Percentiles rank a stretch among this genome's conserved stretches.
These are phyloP conservation scores for Xestobium rufovillosum DNA, from an alignment of 2,888 invertebrate species.

Conservation along the genomic window DNA sequence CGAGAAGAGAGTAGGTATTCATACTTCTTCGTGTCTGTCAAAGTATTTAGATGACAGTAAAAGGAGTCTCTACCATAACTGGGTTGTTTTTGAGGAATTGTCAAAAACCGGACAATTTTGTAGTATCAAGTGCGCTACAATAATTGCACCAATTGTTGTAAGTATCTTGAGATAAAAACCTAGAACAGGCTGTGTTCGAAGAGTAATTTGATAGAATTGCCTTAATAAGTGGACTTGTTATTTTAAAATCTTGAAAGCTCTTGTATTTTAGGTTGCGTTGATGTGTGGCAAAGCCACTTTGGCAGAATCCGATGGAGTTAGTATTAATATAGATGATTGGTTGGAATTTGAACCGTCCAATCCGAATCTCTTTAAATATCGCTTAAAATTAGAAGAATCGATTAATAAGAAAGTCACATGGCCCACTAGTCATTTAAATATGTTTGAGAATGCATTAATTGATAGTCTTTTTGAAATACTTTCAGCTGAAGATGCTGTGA, in stretches of 20 bases:
- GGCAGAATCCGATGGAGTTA: conserved; percentile 22
- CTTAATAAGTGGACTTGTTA: no score
- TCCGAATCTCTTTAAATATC: conserved; percentile 21
- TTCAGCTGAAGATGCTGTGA: conserved; percentile 62
- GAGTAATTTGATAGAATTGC: conserved; percentile 1
- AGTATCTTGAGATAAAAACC: no score
- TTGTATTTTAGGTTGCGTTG: no score
- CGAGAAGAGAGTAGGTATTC: conserved; percentile 54
- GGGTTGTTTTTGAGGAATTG: conserved; percentile 85
- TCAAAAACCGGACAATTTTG: conserved; percentile 61
- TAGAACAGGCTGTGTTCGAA: no score
- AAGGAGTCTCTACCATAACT: conserved; percentile 55
- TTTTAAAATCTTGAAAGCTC: no score
- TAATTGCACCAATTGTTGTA: conserved; percentile 74
- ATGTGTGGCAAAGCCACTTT: conserved; percentile 30
- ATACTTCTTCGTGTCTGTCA: conserved; percentile 54
- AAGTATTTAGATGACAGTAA: conserved; percentile 19
- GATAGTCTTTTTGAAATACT: conserved; percentile 59
- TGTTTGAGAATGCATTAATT: conserved; percentile 61
- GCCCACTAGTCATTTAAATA: conserved; percentile 50
- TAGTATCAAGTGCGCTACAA: conserved; percentile 70
- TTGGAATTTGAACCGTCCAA: conserved; percentile 30
- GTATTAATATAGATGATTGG: conserved; percentile 33
- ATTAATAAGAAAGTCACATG: conserved; percentile 46
- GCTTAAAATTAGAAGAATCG: conserved; percentile 26